Percentiles rank a stretch among this genome's conserved stretches.
phyloP scores from a whole-genome alignment of 2,113 vertebrate species.

The Ariopsis seemanni region DNA sequence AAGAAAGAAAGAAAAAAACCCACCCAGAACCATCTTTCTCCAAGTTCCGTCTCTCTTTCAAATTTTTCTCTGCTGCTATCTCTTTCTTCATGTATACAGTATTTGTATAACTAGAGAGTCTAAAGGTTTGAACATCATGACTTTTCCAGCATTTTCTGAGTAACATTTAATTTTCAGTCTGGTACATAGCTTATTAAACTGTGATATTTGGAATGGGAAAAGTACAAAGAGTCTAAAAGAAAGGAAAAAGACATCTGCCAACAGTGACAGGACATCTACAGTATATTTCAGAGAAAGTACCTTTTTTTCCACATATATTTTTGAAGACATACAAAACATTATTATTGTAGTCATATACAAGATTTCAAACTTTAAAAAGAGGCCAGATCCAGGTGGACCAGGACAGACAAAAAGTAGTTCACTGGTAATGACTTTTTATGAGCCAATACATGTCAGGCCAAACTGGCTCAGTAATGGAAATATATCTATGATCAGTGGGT shows the following conservation, averaged over 20 bases:
- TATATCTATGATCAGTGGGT: not conserved
- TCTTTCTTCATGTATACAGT: not conserved
- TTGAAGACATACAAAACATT: not conserved
- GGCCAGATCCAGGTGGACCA: not conserved
- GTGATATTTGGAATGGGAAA: not conserved
- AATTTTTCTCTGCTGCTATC: not conserved
- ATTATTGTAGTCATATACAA: not conserved
- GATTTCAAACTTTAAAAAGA: not conserved
- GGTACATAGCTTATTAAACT: not conserved
- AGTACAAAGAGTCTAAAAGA: constrained; percentile 1
- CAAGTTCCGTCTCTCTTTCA: not conserved
- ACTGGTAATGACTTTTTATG: not conserved
- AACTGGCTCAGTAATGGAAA: constrained; percentile 1
- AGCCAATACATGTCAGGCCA: not conserved
- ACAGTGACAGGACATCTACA: too few relatives aligned
- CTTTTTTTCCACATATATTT: not conserved
- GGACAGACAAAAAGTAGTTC: not conserved
- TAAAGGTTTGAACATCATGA: not conserved
- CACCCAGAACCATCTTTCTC: too few relatives aligned
- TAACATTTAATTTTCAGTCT: not conserved
- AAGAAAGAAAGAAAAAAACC: not conserved
- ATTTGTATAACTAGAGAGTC: not conserved
- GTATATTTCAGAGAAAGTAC: not conserved
- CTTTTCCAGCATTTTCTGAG: not conserved
- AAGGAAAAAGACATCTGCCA: not conserved